Base-by-base conservation (phyloP, 2,113 vertebrate genomes). In the Crotalus horridus region DNA sequence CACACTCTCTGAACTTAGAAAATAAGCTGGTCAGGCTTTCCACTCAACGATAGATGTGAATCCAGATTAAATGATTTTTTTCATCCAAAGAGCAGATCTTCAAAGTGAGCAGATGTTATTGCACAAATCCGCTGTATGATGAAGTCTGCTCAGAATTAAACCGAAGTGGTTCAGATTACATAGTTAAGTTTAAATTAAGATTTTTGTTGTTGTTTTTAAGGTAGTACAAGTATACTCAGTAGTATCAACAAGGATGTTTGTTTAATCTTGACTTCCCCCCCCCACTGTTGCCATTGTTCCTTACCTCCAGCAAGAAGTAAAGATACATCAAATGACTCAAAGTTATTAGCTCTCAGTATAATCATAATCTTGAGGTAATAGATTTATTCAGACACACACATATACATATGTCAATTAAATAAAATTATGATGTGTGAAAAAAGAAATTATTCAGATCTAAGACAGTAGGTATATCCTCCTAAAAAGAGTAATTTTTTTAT, bases 301-400 rank as follows among this genome's bases (percentile, higher is more conserved):
- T 11, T 24, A 24, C 54, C 85, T 89, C 61, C 85, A 39, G 9
- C 59, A 3, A 12, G 69, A 56, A 29, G n/a, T 15, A 91, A 69
- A 11, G 69, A 13, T 33, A 87, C 17, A 10, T 13, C 46, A 54
- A 94, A 92, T 94, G 15, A 33, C 21, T 88, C 17, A 91, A 74
- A 91, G 53, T 10, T 55, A 59, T 58, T 94, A 91, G 46, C 88
- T 92, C 55, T 61, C 91, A 85, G 92, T 81, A 87, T 90, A 93
- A 96, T 94, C 95, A 93, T 96, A 96, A 94, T 10, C 33, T 93
- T 89, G 69, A 94, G 81, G 94, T 93, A 93, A 3, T 20, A 43
- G 4, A 89, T n/a, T 58, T 86, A 81, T 43, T 81, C 17, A 81
- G 2, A 81, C 17, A 43, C 6, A 8, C 17, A 81, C n/a, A 81